phyloP scores from a whole-genome alignment of 2,888 invertebrate genomes.

The Caenorhabditis drosophilae region DNA sequence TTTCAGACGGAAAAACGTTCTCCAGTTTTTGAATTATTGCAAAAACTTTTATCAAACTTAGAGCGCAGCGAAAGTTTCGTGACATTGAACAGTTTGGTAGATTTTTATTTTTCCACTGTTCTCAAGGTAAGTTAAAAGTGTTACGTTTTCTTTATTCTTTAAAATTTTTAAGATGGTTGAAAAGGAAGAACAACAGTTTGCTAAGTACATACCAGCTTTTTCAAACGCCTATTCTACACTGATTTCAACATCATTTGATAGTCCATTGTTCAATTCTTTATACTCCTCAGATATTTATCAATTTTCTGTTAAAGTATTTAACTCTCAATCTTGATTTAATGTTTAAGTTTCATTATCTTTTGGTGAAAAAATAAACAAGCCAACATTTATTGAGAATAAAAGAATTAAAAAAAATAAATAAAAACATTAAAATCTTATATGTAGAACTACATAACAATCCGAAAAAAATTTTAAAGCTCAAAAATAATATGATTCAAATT shows the following conservation, averaged over 20 bases:
- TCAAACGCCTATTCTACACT: conserved; percentile 45
- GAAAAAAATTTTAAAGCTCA: too few relatives aligned
- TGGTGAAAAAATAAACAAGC: too few relatives aligned
- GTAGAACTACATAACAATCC: too few relatives aligned
- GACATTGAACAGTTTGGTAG: conserved; percentile 38
- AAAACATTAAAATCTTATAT: too few relatives aligned
- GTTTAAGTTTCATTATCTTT: too few relatives aligned
- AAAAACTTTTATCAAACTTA: conserved; percentile 31
- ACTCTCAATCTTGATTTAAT: too few relatives aligned
- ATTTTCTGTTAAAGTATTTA: conserved; percentile 51
- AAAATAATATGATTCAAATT: too few relatives aligned
- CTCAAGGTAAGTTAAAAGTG: conserved; percentile 24
- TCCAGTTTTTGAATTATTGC: conserved; percentile 33
- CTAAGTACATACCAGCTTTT: conserved; percentile 42
- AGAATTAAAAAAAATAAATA: too few relatives aligned
- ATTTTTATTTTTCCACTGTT: conserved; percentile 48
- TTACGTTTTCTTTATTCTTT: not conserved
- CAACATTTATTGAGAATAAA: too few relatives aligned
- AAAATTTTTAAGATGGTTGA: conserved; percentile 24
- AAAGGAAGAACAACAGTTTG: conserved; percentile 21
- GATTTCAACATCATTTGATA: conserved; percentile 43
- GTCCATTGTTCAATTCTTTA: conserved; percentile 45
- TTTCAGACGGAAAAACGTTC: conserved; percentile 4
- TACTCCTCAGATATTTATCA: conserved; percentile 51
- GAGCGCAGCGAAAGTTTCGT: conserved; percentile 33